Evolutionary conservation across 1,140 invertebrate genomes (phyloP).

Genomic region (Nomia melanderi): DNA sequence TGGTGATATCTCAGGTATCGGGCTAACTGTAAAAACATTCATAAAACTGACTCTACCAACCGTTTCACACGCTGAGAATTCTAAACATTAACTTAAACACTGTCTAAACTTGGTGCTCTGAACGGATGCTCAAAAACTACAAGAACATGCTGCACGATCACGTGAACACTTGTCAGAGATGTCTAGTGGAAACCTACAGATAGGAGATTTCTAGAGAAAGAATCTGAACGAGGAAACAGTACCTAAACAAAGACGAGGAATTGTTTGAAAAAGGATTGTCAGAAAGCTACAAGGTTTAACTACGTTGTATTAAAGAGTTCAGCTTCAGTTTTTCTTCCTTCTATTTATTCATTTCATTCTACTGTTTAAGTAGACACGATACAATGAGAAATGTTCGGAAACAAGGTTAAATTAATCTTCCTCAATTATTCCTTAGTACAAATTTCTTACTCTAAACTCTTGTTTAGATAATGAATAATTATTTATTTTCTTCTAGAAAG

Average conservation of each 20-base stretch:
- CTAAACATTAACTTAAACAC: background rate
- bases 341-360: background rate
- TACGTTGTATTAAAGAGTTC: slow-evolving; percentile 17
- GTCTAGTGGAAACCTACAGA: background rate
- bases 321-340: background rate
- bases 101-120: slow-evolving; percentile 21
- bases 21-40: slow-evolving; percentile 83
- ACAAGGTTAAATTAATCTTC: no score
- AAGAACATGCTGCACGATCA: slow-evolving; percentile 52
- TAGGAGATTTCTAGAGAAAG: background rate
- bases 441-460: no score
- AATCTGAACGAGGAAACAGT: slow-evolving; percentile 3
- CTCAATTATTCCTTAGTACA: no score
- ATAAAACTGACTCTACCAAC: slow-evolving; percentile 8
- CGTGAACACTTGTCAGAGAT: slow-evolving; percentile 18
- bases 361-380: slow-evolving; percentile 11
- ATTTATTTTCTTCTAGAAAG: no score
- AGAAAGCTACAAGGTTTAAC: slow-evolving; percentile 32
- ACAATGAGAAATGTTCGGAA: background rate
- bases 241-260: slow-evolving; percentile 24
- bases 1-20: slow-evolving; percentile 91
- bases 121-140: slow-evolving; percentile 61
- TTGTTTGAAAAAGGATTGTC: background rate
- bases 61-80: background rate
- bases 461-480: no score